Evolutionary conservation across 2,113 vertebrate species (phyloP).

Genomic region (Pagrus major): DNA sequence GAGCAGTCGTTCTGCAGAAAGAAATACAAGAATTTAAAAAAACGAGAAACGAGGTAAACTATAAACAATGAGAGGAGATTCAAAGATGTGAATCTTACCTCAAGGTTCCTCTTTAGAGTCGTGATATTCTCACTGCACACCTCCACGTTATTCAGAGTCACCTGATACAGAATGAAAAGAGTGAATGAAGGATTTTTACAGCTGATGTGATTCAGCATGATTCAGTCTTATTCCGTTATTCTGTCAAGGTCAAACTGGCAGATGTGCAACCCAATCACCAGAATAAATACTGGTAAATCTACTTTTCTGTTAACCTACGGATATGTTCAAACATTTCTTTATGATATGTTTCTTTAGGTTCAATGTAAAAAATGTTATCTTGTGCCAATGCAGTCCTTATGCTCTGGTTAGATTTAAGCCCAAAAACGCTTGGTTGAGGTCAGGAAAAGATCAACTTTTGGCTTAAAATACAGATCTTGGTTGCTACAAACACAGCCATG

Average conservation of each 20-base stretch:
- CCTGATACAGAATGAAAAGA: conserved; percentile 78
- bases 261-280: too few relatives aligned
- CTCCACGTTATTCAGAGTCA: conserved; percentile 96
- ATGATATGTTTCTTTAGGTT: too few relatives aligned
- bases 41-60: background rate
- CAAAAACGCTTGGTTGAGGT: too few relatives aligned
- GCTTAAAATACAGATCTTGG: too few relatives aligned
- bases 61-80: background rate
- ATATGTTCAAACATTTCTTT: too few relatives aligned
- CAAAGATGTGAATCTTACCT: conserved; percentile 82
- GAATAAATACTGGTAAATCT: too few relatives aligned
- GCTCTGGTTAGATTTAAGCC: too few relatives aligned
- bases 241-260: background rate
- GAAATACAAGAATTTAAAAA: background rate
- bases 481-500: too few relatives aligned
- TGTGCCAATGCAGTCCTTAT: too few relatives aligned
- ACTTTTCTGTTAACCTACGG: too few relatives aligned
- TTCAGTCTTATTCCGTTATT: background rate
- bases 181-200: background rate
- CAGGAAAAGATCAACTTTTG: too few relatives aligned
- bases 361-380: too few relatives aligned
- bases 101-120: conserved; percentile 95
- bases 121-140: conserved; percentile 97
- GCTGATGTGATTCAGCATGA: background rate
- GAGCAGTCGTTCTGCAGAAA: conserved; percentile 91